Evolutionary conservation across 1,140 invertebrate species (phyloP).

Genomic region (Yoshiicerus persimilis): DNA sequence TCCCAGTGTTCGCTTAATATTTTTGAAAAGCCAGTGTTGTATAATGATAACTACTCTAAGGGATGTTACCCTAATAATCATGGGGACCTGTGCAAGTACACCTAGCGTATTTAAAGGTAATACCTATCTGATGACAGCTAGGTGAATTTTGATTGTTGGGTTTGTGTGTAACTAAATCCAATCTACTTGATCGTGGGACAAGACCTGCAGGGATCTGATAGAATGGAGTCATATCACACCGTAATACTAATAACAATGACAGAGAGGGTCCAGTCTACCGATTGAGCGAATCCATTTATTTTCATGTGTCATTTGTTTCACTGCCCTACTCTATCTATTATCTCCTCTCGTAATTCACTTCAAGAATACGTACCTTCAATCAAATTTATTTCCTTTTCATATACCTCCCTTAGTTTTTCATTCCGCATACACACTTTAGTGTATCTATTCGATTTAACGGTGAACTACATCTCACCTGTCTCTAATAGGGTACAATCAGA

Average conservation of each 20-base stretch:
- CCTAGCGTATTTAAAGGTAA: too few species aligned
- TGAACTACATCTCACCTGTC: background rate
- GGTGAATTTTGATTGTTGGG: background rate
- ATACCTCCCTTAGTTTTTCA: too few species aligned
- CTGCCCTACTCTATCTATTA: background rate
- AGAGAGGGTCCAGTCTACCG: background rate
- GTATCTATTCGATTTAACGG: background rate
- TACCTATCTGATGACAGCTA: background rate
- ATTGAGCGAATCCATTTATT: background rate
- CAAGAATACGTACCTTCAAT: too few species aligned
- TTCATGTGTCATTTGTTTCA: background rate
- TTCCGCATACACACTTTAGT: background rate
- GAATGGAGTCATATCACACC: constrained; percentile 13
- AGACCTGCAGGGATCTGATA: background rate
- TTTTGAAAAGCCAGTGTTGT: too few species aligned
- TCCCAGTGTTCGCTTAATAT: too few species aligned
- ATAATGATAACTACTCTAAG: too few species aligned
- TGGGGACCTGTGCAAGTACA: too few species aligned
- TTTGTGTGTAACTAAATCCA: constrained; percentile 7
- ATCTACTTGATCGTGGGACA: background rate
- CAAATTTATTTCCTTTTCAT: too few species aligned
- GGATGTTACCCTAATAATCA: too few species aligned
- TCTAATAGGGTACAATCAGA: background rate
- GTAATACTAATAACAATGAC: background rate
- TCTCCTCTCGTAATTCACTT: too few species aligned